Evolutionary conservation across 2,797 vertebrate species (phyloP).

Genomic region (Acipenser ruthenus): DNA sequence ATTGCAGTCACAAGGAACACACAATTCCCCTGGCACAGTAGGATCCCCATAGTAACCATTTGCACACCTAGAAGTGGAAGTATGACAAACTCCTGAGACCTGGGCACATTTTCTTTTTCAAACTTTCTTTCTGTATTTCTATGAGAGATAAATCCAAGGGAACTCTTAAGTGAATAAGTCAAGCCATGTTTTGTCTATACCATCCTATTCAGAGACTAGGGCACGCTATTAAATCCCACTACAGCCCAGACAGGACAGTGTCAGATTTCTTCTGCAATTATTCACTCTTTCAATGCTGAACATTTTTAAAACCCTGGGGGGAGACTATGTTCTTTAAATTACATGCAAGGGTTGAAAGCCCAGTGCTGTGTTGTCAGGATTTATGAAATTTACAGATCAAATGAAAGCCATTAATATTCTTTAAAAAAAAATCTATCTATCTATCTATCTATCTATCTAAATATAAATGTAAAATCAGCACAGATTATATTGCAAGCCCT

Average conservation of each 20-base stretch:
- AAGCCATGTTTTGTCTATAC: no score
- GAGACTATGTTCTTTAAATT: not conserved
- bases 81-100: not conserved
- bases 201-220: not conserved
- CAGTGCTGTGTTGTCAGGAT: constrained; percentile 2
- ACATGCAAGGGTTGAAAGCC: not conserved
- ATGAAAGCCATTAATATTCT: not conserved
- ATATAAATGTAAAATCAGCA: not conserved
- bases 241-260: not conserved
- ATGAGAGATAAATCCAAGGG: no score
- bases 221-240: not conserved
- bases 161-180: no score
- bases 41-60: constrained; percentile 85
- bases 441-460: no score
- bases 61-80: constrained; percentile 65
- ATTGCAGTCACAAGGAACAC: constrained; percentile 71
- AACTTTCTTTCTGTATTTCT: no score
- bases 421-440: not conserved
- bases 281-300: not conserved
- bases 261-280: not conserved
- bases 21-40: constrained; percentile 58
- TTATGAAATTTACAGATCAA: not conserved
- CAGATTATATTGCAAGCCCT: not conserved
- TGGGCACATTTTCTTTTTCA: no score
- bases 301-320: not conserved